These are phyloP conservation scores for Unio delphinus DNA, from an alignment of 2,888 invertebrate genomes.

Conservation along the genomic window DNA sequence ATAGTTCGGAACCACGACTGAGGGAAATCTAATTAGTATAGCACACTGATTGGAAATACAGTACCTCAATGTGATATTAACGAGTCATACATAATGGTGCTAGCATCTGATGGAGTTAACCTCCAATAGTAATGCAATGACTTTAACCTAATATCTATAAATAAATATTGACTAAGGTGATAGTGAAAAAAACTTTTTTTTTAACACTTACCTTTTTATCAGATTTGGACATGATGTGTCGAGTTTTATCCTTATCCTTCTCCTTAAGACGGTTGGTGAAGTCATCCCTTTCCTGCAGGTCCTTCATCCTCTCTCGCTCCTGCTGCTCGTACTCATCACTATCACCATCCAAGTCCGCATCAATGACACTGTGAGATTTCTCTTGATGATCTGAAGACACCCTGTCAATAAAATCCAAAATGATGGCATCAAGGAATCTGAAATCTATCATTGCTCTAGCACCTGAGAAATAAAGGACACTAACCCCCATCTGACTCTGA, in stretches of 20 bases:
- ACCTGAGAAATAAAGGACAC: not conserved
- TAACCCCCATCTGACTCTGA: not conserved
- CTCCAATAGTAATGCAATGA: too few species aligned
- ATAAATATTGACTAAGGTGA: too few species aligned
- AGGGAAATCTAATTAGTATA: too few species aligned
- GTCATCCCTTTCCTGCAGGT: slow-evolving; percentile 93
- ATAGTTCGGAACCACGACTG: too few species aligned
- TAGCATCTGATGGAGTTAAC: too few species aligned
- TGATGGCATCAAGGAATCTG: not conserved
- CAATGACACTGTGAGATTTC: not conserved
- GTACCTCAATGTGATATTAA: too few species aligned
- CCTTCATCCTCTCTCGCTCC: slow-evolving; percentile 85
- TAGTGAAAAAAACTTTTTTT: not conserved
- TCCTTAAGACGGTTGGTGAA: slow-evolving; percentile 90
- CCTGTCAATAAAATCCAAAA: too few species aligned
- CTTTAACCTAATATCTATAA: too few species aligned
- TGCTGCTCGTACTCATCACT: slow-evolving; percentile 78
- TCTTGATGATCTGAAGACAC: too few species aligned
- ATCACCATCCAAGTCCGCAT: slow-evolving; percentile 3
- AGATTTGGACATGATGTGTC: slow-evolving; percentile 77
- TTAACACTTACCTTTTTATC: slow-evolving; percentile 69
- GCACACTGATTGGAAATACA: too few species aligned
- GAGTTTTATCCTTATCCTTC: slow-evolving; percentile 89
- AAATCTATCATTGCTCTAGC: not conserved
- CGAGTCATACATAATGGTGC: too few species aligned